Evolutionary conservation across 1,140 invertebrate species (phyloP).

Genomic region (Caenorhabditis latens): DNA sequence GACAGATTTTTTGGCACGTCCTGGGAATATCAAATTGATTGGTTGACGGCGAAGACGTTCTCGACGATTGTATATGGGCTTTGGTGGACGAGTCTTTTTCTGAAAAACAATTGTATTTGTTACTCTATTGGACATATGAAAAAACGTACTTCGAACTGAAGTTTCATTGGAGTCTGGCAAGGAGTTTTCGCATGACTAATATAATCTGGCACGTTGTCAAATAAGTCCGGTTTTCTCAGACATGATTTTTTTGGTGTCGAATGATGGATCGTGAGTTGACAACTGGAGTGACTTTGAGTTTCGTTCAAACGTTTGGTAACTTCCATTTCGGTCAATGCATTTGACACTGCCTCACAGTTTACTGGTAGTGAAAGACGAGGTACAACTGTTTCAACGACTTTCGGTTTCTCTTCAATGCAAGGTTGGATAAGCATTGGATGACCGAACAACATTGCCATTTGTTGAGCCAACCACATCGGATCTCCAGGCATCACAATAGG

Average conservation of each 20-base stretch:
- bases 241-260: background rate
- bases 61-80: background rate
- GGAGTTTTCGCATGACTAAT: background rate
- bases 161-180: background rate
- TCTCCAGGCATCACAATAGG: too few species aligned
- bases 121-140: background rate
- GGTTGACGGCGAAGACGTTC: background rate
- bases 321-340: too few species aligned
- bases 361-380: too few species aligned
- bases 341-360: too few species aligned
- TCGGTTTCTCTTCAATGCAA: too few species aligned
- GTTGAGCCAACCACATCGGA: too few species aligned
- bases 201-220: background rate
- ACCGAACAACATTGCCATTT: too few species aligned
- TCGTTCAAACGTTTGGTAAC: too few species aligned
- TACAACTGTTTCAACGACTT: too few species aligned
- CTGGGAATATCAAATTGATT: background rate
- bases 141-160: background rate
- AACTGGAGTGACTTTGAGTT: too few species aligned
- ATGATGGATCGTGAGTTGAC: too few species aligned
- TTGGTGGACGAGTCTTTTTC: background rate
- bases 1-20: background rate
- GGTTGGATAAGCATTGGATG: too few species aligned
- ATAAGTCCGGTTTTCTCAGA: background rate
- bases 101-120: background rate